These are phyloP conservation scores for Astur gentilis DNA, from an alignment of 2,113 vertebrate genomes.

Conservation along the genomic window DNA sequence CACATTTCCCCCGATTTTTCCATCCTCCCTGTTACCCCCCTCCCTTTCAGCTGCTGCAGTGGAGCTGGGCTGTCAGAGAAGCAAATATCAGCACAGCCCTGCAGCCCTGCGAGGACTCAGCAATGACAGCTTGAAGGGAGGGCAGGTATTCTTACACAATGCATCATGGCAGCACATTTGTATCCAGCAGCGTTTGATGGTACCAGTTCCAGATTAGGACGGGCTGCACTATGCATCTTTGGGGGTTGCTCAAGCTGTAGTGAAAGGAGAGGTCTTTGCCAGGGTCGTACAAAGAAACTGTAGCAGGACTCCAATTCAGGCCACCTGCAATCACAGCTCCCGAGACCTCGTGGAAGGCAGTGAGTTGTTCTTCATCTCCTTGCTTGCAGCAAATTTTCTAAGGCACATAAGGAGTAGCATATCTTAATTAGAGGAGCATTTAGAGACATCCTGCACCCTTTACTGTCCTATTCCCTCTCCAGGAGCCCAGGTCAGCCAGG, in stretches of 20 bases:
- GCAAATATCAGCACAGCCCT: accelerated
- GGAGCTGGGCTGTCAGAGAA: not conserved
- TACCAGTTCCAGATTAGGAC: not conserved
- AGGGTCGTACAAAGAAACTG: not conserved
- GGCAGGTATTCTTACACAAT: not conserved
- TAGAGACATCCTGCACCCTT: not conserved
- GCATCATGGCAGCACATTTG: not conserved
- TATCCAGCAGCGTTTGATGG: not conserved
- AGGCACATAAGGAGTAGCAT: not conserved
- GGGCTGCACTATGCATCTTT: not conserved
- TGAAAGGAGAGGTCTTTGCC: not conserved
- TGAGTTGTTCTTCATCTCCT: not conserved
- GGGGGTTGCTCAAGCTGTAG: not conserved
- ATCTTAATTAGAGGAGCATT: not conserved
- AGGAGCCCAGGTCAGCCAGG: not conserved
- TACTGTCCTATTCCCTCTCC: not conserved
- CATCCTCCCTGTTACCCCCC: not conserved
- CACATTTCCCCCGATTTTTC: not conserved
- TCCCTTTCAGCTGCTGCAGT: not conserved
- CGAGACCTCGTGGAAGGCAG: not conserved
- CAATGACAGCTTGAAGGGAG: not conserved
- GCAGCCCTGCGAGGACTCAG: not conserved
- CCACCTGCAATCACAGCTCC: not conserved
- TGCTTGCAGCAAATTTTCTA: not conserved
- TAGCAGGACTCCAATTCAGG: not conserved